Evolutionary conservation across 2,888 invertebrate species (phyloP).

Genomic region (Theristus sp.): DNA sequence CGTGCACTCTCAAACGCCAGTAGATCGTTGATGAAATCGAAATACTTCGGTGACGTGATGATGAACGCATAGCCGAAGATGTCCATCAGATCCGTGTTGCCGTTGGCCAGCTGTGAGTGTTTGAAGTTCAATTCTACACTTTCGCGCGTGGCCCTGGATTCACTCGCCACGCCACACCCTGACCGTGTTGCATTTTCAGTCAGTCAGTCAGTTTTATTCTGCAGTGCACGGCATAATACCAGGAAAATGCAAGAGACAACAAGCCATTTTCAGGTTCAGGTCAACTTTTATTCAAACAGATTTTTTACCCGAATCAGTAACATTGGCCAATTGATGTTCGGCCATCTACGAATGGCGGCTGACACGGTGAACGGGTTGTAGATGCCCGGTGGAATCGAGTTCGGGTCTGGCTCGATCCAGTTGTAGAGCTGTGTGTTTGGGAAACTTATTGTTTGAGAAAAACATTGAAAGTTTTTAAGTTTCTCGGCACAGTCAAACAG

Average conservation of each 20-base stretch:
- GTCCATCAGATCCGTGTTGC: not conserved
- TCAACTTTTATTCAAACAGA: too few species aligned
- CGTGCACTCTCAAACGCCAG: not conserved
- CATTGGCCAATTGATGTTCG: not conserved
- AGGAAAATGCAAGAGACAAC: too few species aligned
- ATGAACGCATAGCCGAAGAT: not conserved
- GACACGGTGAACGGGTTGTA: not conserved
- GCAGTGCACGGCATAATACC: too few species aligned
- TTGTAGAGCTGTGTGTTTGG: not conserved
- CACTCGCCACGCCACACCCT: too few species aligned
- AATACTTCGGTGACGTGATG: not conserved
- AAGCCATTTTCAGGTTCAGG: too few species aligned
- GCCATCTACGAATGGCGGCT: not conserved
- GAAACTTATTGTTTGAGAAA: too few species aligned
- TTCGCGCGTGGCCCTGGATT: too few species aligned
- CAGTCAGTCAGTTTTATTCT: too few species aligned
- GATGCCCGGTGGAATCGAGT: not conserved
- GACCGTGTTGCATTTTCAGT: too few species aligned
- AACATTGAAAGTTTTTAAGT: not conserved
- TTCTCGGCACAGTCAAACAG: not conserved
- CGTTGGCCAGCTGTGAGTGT: too few species aligned
- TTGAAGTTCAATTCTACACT: too few species aligned
- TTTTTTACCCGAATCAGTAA: not conserved
- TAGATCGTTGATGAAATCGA: not conserved
- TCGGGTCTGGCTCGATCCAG: not conserved